Conservation (phyloP, 53 echinoderm and acorn worm genomes). For the Arbacia lixula region DNA sequence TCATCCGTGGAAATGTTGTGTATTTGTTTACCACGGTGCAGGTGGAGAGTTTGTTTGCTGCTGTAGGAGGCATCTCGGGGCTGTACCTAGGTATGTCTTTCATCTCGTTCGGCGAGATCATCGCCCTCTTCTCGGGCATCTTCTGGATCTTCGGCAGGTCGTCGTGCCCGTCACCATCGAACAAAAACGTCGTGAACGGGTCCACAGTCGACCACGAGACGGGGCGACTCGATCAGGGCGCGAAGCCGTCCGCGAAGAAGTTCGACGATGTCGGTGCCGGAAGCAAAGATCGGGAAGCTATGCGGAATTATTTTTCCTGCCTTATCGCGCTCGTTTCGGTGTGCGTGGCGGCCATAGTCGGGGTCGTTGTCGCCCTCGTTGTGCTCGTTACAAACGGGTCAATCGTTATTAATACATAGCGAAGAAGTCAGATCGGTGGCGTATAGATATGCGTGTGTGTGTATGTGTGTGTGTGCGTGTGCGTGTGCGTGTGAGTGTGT, state of each 20-base stretch:
- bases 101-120: constrained; percentile 21
- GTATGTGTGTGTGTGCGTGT: too few relatives aligned
- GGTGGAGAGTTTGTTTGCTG: constrained; percentile 39
- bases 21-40: background rate
- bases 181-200: background rate
- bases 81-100: constrained; percentile 32
- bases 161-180: background rate
- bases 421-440: too few relatives aligned
- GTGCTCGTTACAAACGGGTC: background rate
- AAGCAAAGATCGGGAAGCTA: background rate
- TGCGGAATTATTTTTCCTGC: background rate
- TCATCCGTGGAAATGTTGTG: too few relatives aligned
- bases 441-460: too few relatives aligned
- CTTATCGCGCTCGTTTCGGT: background rate
- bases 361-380: background rate
- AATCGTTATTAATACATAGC: background rate
- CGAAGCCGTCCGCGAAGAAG: background rate
- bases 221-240: background rate
- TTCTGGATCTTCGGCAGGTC: background rate
- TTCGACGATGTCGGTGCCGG: background rate
- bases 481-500: too few relatives aligned
- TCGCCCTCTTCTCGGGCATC: constrained; percentile 11
- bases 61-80: background rate
- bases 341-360: background rate
- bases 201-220: too few relatives aligned